Percentiles rank a stretch among this genome's conserved stretches.
Evolutionary conservation across 1,140 invertebrate genomes (phyloP).

Genomic region (Aphaenogaster ashmeadi): DNA sequence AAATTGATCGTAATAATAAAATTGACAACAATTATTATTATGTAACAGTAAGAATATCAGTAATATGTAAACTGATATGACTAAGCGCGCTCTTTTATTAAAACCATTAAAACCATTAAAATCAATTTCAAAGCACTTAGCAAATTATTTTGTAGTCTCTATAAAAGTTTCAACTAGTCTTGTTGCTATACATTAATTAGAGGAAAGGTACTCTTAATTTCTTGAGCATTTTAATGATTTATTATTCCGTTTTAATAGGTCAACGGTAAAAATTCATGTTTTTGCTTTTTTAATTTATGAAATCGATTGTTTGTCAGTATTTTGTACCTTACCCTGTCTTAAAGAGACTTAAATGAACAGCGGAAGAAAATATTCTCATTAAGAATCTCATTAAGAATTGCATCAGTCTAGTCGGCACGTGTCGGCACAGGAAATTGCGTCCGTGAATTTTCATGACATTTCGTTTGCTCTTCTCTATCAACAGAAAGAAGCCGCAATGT

Average conservation of each 20-base stretch:
- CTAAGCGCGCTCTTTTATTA: background rate
- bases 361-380: background rate
- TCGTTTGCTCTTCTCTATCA: background rate
- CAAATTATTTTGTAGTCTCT: background rate
- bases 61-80: background rate
- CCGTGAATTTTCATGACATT: conserved; percentile 26
- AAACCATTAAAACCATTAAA: background rate
- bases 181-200: background rate
- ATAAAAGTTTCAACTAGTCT: background rate
- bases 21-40: background rate
- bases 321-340: background rate
- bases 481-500: background rate
- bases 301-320: background rate
- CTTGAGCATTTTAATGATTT: background rate
- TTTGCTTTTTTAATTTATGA: conserved; percentile 1
- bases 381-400: conserved; percentile 40
- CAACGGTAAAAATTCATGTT: background rate
- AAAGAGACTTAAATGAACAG: background rate
- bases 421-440: conserved; percentile 25
- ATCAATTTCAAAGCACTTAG: background rate
- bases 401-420: background rate
- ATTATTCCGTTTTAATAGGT: background rate
- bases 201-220: background rate
- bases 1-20: background rate
- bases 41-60: background rate